Evolutionary conservation across 2,113 vertebrate species (phyloP).

Genomic region (Xiphophorus maculatus): DNA sequence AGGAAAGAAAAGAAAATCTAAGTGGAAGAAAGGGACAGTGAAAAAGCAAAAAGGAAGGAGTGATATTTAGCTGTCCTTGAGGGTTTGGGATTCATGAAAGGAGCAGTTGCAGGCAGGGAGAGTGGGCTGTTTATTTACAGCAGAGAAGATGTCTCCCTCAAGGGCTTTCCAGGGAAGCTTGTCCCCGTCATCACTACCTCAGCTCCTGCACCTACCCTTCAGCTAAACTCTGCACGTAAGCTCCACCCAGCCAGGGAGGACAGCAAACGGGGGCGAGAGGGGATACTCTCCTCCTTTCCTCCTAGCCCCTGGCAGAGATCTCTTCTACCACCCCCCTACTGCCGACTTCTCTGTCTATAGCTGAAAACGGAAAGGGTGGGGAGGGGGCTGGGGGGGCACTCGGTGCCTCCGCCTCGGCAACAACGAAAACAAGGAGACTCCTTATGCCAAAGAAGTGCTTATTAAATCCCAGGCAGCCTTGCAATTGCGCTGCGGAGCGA

Average conservation of each 20-base stretch:
- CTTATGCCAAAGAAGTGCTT: constrained; percentile 73
- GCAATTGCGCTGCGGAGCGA: constrained; percentile 64
- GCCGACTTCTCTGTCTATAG: constrained; percentile 20
- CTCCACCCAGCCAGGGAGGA: constrained; percentile 46
- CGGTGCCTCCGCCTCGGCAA: constrained; percentile 48
- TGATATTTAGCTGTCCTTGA: constrained; percentile 67
- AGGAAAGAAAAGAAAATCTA: constrained; percentile 10
- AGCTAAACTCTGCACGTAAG: constrained; percentile 49
- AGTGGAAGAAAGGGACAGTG: constrained; percentile 30
- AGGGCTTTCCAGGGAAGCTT: constrained; percentile 61
- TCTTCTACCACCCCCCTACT: constrained; percentile 26
- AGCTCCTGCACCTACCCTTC: constrained; percentile 56
- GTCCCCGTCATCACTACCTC: constrained; percentile 70
- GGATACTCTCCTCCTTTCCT: constrained; percentile 10
- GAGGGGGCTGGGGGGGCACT: constrained; percentile 20
- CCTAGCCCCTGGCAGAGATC: constrained; percentile 42
- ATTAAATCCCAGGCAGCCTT: constrained; percentile 76
- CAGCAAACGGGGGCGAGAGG: constrained; percentile 1
- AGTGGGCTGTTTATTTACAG: constrained; percentile 80
- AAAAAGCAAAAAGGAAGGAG: constrained; percentile 14
- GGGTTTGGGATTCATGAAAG: constrained; percentile 62
- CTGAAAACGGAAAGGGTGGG: constrained; percentile 22
- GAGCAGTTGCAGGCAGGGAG: constrained; percentile 53
- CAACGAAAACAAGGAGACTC: constrained; percentile 69
- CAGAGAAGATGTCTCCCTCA: constrained; percentile 63